Base-by-base conservation (phyloP, 2,888 invertebrate species). In the Baccha elongata region DNA sequence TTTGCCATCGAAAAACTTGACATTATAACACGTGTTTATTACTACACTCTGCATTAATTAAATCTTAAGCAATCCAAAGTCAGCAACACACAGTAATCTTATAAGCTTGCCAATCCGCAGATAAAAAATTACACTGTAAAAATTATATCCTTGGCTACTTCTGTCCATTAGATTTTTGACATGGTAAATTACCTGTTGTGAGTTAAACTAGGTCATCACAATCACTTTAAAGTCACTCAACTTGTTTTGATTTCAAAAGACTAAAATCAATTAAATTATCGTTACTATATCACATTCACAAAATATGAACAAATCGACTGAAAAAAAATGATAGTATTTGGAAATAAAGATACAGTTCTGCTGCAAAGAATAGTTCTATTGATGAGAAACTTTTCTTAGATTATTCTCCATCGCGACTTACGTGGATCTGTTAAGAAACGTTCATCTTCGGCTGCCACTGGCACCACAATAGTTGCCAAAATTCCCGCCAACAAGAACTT, bases 391-490 rank as follows among this genome's bases (percentile, higher is more conserved):
- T 32, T 32, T 32, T 32, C 8, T 7, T 17, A 2, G 35, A 11
- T 35, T 1, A 46, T 1, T 42, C 42, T 8, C 15, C 11, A 32
- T 46, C 62, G 64, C 40, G 68, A 83, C 83, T 83, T 83, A 83
- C 83, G 83, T 83, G 67, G 76, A 44, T 83, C 76, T 42, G 72
- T 69, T n/a, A 83, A 68, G 11, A 83, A 78, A 8, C 55, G 72
- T 17, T 83, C 78, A 8, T 78, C 32, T 21, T 50, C 68, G 11
- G 69, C 55, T 2, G 37, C 32, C 1, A n/a, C 64, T 8, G 64
- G 15, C 3, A 40, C 42, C 8, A 62, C 17, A 19, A 65, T 40
- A 6, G 23, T 50, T 11, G 64, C 78, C n/a, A 78, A 35, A 46
- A 83, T 68, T 11, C 72, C 72, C 42, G 78, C 68, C 72, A 83